phyloP scores from a whole-genome alignment of 2,797 vertebrate genomes.

The Pantherophis alleghaniensis region DNA sequence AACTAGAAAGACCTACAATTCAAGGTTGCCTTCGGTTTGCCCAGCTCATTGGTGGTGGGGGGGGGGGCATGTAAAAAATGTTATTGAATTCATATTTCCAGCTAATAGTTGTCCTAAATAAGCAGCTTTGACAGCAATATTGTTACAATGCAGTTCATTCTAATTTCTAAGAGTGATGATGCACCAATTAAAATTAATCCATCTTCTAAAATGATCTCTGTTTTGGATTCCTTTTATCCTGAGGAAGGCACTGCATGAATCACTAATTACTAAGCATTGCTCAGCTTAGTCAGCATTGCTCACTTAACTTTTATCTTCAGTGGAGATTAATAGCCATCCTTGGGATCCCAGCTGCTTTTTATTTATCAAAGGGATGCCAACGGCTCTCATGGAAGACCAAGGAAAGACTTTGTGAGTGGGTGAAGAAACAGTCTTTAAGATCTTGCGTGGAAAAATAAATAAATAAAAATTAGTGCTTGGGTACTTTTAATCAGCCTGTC shows the following conservation, averaged over 20 bases:
- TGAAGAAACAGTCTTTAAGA: slow-evolving; percentile 3
- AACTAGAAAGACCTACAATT: neutral
- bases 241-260: slow-evolving; percentile 40
- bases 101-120: slow-evolving; percentile 28
- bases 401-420: slow-evolving; percentile 1
- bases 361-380: slow-evolving; percentile 62
- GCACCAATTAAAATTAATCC: slow-evolving; percentile 54
- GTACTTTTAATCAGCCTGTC: neutral
- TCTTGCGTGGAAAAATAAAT: neutral
- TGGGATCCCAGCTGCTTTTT: slow-evolving; percentile 61
- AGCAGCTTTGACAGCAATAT: slow-evolving; percentile 35
- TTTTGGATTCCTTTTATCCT: slow-evolving; percentile 49
- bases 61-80: slow-evolving; percentile 1
- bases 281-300: slow-evolving; percentile 25
- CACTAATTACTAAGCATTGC: slow-evolving; percentile 62
- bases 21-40: neutral
- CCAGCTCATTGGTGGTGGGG: neutral
- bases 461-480: fast-evolving
- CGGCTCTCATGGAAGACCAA: slow-evolving; percentile 35
- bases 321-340: slow-evolving; percentile 67
- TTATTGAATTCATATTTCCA: slow-evolving; percentile 10
- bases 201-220: slow-evolving; percentile 27
- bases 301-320: slow-evolving; percentile 57
- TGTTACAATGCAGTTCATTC: slow-evolving; percentile 8
- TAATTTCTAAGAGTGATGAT: slow-evolving; percentile 47